These are phyloP conservation scores for Gobio gobio DNA, from an alignment of 2,113 vertebrate species.

Conservation along the genomic window DNA sequence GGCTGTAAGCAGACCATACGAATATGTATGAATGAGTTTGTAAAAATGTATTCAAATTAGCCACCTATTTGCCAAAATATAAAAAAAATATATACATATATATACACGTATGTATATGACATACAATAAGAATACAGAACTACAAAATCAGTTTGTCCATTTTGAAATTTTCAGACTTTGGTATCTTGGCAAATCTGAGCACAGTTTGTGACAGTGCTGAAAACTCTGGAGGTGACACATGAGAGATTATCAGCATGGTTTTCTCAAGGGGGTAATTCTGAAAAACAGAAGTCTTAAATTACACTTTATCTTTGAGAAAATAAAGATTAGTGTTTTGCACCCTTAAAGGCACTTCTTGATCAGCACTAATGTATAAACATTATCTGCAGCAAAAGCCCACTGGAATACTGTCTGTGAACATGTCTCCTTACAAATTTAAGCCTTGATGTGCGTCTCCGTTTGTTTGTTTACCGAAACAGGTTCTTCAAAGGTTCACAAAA, in stretches of 20 bases:
- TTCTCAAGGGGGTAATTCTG: neutral
- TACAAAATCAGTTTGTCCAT: neutral
- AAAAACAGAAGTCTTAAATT: neutral
- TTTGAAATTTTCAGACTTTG: neutral
- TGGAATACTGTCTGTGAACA: slow-evolving; percentile 8
- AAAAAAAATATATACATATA: no score
- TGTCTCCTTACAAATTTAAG: neutral
- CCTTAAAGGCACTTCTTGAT: neutral
- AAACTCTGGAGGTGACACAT: neutral
- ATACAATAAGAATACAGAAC: neutral
- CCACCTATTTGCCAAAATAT: neutral
- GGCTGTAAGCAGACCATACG: neutral
- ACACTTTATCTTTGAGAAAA: neutral
- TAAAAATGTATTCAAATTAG: neutral
- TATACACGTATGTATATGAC: no score
- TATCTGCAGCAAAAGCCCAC: neutral
- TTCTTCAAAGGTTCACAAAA: slow-evolving; percentile 18
- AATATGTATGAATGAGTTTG: neutral
- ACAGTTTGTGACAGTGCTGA: neutral
- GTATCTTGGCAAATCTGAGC: neutral
- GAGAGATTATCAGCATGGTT: neutral
- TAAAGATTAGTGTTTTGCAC: neutral
- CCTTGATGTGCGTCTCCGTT: neutral
- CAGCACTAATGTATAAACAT: slow-evolving; percentile 5
- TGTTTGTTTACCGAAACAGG: slow-evolving; percentile 22